A percentile compares a stretch with the other conserved stretches of the same genome.
Conservation (phyloP, 1,140 invertebrate species). For the Anadara kagoshimensis region DNA sequence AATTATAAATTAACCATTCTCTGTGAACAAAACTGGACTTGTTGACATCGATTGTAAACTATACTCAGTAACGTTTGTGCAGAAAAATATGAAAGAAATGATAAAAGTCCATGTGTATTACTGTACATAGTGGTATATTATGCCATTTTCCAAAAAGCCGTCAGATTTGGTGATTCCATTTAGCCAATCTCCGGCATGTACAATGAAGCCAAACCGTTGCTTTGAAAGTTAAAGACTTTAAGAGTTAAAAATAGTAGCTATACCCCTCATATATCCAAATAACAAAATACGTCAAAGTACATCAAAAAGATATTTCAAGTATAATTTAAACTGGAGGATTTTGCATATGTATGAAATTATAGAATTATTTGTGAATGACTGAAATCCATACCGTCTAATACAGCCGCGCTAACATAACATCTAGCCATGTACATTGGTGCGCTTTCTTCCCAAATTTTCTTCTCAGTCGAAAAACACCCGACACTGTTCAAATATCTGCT, state of each 20-base stretch:
- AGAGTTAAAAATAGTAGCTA: too few relatives aligned
- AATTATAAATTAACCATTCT: background rate
- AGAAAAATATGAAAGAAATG: too few relatives aligned
- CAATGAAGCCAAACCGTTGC: too few relatives aligned
- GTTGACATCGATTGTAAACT: background rate
- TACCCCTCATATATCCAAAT: too few relatives aligned
- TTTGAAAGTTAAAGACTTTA: too few relatives aligned
- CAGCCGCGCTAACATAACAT: constrained; percentile 55
- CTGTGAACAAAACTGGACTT: background rate
- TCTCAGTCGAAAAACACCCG: constrained; percentile 52
- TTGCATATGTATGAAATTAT: background rate
- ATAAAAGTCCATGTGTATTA: too few relatives aligned
- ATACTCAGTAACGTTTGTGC: background rate
- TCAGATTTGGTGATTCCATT: too few relatives aligned
- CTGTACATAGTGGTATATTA: too few relatives aligned
- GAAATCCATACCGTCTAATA: constrained; percentile 17
- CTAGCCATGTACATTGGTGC: constrained; percentile 62
- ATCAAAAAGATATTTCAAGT: background rate
- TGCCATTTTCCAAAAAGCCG: too few relatives aligned
- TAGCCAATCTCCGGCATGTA: too few relatives aligned
- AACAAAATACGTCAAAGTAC: too few relatives aligned
- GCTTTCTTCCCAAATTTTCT: constrained; percentile 56
- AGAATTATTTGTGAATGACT: background rate
- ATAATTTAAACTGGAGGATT: background rate
- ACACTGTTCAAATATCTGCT: constrained; percentile 58